Evolutionary conservation across 2,797 vertebrate species (phyloP), one percentile per base, ranked within the genome.

Genomic region (Momotus momota): DNA sequence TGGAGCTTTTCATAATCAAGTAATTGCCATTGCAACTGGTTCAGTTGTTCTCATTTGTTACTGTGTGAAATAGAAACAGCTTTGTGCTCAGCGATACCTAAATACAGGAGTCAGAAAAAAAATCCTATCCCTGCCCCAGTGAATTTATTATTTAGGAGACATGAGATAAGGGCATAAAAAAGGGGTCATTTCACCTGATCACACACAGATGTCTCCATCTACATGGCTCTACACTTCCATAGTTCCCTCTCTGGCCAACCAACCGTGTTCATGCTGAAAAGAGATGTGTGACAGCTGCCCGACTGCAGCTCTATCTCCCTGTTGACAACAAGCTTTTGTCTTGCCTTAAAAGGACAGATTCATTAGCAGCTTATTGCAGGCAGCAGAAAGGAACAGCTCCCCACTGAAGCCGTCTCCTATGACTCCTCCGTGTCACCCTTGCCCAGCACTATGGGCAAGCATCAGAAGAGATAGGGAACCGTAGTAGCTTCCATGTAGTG

Each of bases 341-440:
- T 77, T 46, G 52, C 23, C 40, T 72, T 38, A 73, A 43, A 48
- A 87, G 33, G 40, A n/a, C 41, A 8, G 43, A 31, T 71, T 81
- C 13, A 12, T 27, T 9, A 67, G 21, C 61, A 55, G 45, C 8
- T 51, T 45, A 5, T 12, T 64, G 49, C 33, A 46, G 54, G 43
- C 35, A 71, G 60, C 31, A 72, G 45, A 86, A 93, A 61, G 73
- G 64, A 87, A 43, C 3, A 71, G 43, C 58, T 67, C 45, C 41
- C 43, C 57, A 46, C 8, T 40, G 13, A 57, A n/a, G 43, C 31
- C 27, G 0, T 6, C 51, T 35, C 31, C 75, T 45, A 27, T 33
- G 25, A 2, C 13, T 35, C 33, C 14, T 29, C 55, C 9, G 1
- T 0, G 1, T 26, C 7, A 0, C 14, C 81, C 65, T 48, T 21